Conservation (phyloP, 2,888 invertebrate genomes). For the Hypomecis punctinalis region DNA sequence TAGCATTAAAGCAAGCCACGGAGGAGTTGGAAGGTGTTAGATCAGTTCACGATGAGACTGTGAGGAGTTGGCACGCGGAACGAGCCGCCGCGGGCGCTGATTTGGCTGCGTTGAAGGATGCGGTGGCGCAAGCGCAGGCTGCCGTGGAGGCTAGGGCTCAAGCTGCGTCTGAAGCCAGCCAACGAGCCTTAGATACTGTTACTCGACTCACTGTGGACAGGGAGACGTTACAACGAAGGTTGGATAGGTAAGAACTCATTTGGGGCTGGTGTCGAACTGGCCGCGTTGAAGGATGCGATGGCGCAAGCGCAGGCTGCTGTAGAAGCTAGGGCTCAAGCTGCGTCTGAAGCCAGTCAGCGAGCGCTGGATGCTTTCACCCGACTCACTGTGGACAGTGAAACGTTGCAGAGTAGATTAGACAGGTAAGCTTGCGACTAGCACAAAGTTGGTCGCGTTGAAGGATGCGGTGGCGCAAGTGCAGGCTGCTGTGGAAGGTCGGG, state of each 20-base stretch:
- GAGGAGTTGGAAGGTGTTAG: constrained; percentile 81
- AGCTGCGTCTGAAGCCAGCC: constrained; percentile 52
- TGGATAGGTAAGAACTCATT: no score
- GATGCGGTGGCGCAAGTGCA: constrained; percentile 47
- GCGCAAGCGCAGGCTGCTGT: constrained; percentile 45
- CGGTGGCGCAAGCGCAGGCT: constrained; percentile 41
- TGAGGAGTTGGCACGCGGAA: constrained; percentile 67
- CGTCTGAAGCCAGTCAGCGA: constrained; percentile 49
- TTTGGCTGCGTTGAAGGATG: constrained; percentile 44
- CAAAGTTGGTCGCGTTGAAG: constrained; percentile 40
- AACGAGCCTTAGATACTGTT: constrained; percentile 65
- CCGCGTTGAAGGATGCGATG: constrained; percentile 45
- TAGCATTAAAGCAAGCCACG: constrained; percentile 72
- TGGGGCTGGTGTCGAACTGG: no score
- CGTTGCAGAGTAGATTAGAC: constrained; percentile 56
- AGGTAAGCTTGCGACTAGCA: no score
- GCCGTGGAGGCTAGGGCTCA: constrained; percentile 45
- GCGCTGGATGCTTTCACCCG: constrained; percentile 71
- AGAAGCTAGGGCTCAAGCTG: constrained; percentile 46
- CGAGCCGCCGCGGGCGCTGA: constrained; percentile 43
- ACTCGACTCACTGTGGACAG: constrained; percentile 75
- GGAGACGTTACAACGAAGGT: constrained; percentile 66
- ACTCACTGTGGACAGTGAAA: constrained; percentile 76
- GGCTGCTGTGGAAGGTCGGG: constrained; percentile 43
- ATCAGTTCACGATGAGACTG: constrained; percentile 80